A percentile compares a stretch with the other conserved stretches of the same genome.
These are phyloP conservation scores for Cryptosula pallasiana DNA, from an alignment of 2,888 invertebrate genomes.

Conservation along the genomic window DNA sequence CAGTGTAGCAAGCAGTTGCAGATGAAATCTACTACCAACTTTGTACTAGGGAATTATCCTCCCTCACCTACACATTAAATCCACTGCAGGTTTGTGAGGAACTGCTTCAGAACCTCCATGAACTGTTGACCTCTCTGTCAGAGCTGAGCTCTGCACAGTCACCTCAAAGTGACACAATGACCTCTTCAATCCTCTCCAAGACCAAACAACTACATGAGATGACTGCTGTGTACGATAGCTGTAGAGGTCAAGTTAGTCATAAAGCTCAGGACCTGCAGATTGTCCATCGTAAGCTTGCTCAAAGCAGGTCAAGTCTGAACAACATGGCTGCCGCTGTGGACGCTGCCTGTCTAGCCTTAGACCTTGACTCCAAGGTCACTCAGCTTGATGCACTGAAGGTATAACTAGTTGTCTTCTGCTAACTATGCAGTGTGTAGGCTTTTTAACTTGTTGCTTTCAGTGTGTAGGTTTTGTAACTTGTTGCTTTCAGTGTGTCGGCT, in stretches of 20 bases:
- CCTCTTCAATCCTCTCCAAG: neutral
- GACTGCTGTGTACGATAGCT: neutral
- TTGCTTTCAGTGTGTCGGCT: too few species aligned
- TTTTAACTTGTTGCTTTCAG: too few species aligned
- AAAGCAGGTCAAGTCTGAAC: neutral
- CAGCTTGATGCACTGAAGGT: neutral
- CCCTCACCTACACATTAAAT: too few species aligned
- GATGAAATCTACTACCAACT: too few species aligned
- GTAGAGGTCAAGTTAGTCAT: constrained; percentile 23
- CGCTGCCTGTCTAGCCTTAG: neutral
- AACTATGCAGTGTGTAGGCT: too few species aligned
- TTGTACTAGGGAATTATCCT: too few species aligned
- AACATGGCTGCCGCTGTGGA: neutral
- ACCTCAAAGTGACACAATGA: neutral
- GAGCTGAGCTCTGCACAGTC: neutral
- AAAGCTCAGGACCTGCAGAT: constrained; percentile 8
- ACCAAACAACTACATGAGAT: neutral
- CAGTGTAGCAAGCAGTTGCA: too few species aligned
- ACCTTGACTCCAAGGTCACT: neutral
- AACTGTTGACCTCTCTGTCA: neutral
- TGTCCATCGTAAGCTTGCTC: neutral
- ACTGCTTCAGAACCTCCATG: neutral
- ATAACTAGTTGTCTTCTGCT: neutral
- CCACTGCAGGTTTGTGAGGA: neutral
- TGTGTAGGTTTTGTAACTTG: too few species aligned